These are phyloP conservation scores for Linyphia triangularis DNA, from an alignment of 2,888 invertebrate species.

Conservation along the genomic window DNA sequence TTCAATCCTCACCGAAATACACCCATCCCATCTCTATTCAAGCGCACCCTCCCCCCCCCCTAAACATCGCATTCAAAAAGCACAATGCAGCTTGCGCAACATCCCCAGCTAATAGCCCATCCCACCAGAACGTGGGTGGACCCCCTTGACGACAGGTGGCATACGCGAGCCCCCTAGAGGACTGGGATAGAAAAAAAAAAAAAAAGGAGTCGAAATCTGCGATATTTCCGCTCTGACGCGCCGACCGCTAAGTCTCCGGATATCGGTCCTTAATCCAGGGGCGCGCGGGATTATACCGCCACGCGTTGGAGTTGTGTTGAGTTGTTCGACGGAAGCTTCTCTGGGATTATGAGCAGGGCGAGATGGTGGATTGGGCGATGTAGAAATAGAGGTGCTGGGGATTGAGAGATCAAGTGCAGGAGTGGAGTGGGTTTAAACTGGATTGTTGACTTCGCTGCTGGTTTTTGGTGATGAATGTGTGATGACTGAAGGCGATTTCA, in stretches of 20 bases:
- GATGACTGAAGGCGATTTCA: no score
- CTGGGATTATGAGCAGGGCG: no score
- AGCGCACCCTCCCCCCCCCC: neutral
- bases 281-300: constrained; percentile 37
- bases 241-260: constrained; percentile 63
- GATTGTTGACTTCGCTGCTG: no score
- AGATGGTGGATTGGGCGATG: no score
- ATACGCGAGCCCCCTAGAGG: constrained; percentile 28
- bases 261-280: constrained; percentile 50
- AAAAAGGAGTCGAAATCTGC: constrained; percentile 45
- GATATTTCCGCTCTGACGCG: constrained; percentile 51
- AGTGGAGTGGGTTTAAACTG: no score
- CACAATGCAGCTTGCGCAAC: neutral
- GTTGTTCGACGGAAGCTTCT: constrained; percentile 37
- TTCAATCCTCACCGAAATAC: neutral
- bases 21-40: neutral
- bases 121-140: neutral
- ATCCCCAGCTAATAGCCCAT: constrained; percentile 8
- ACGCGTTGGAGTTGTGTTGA: constrained; percentile 24
- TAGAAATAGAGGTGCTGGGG: no score
- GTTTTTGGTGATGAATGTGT: no score
- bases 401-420: no score
- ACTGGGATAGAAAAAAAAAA: neutral
- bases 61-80: neutral
- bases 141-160: constrained; percentile 55